phyloP scores from a whole-genome alignment of 1,140 invertebrate genomes.

The Heliothis subflexa region DNA sequence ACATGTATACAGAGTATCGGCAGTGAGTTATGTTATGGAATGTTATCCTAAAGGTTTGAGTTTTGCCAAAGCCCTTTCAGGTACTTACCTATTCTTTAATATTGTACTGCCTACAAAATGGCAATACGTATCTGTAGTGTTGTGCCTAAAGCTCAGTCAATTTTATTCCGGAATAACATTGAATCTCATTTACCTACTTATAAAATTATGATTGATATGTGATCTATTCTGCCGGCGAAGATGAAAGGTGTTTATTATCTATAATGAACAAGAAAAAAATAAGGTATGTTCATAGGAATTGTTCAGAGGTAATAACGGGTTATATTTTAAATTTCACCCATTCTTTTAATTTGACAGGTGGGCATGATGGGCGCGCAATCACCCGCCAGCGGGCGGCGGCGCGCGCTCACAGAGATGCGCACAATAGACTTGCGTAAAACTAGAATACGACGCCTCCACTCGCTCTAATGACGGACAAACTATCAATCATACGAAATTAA shows the following conservation, averaged over 20 bases:
- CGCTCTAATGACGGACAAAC: slow-evolving; percentile 77
- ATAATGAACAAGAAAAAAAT: slow-evolving; percentile 38
- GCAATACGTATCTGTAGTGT: background rate
- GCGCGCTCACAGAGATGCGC: slow-evolving; percentile 43
- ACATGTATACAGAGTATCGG: slow-evolving; percentile 75
- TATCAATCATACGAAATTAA: slow-evolving; percentile 85
- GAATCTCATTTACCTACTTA: slow-evolving; percentile 11
- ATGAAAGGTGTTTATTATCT: slow-evolving; percentile 28
- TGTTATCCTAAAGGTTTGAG: slow-evolving; percentile 55
- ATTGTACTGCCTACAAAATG: background rate
- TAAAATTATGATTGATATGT: slow-evolving; percentile 30
- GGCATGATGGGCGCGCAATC: slow-evolving; percentile 59
- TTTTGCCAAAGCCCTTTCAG: slow-evolving; percentile 18
- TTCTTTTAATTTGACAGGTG: slow-evolving; percentile 72
- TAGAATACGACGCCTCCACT: slow-evolving; percentile 70
- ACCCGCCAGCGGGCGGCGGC: slow-evolving; percentile 48
- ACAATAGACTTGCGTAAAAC: slow-evolving; percentile 80
- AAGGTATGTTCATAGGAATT: slow-evolving; percentile 21
- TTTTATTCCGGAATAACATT: background rate
- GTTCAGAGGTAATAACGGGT: slow-evolving; percentile 42
- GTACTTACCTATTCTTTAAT: slow-evolving; percentile 21
- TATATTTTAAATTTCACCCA: slow-evolving; percentile 51
- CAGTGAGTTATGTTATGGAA: slow-evolving; percentile 70
- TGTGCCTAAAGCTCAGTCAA: background rate
- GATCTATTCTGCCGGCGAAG: slow-evolving; percentile 24